Base-by-base conservation (phyloP, 2,888 invertebrate genomes). In the Xestobium rufovillosum region DNA sequence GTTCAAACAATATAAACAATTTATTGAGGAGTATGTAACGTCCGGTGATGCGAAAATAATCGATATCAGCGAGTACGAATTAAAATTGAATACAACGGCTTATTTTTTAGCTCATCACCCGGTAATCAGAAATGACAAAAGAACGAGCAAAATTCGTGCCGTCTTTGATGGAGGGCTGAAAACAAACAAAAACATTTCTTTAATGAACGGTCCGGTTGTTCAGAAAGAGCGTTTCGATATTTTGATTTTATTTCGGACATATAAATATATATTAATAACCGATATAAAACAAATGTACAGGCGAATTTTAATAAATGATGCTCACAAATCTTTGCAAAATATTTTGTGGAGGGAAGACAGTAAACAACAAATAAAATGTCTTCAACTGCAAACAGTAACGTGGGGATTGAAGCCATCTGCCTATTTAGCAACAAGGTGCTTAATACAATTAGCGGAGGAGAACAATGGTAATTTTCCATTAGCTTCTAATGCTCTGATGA, bases 81-180 rank as follows among this genome's bases (percentile, higher is more conserved):
- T 4, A 10, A 6, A 31, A 9, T 10, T 4, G 8, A 4, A 8
- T 10, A n/a, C 26, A 31, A 14, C 30, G 14, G 27, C 27, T 14
- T 43, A 43, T 29, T 45, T 41, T 32, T 27, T 42, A 31, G 45
- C 39, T 12, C 44, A 46, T 28, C 44, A 44, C 13, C 32, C 42
- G 6, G 37, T 42, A 2, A 44, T 46, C 8, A 14, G 38, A 30
- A 32, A 44, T 23, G 40, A 42, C 15, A 44, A 41, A 29, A 39
- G 17, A 26, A 41, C 39, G 2, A 46, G 44, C 8, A 38, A 40
- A 13, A 23, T 42, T 14, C 35, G 44, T 11, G 42, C 42, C 6
- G 43, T 44, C 8, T 44, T 46, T 33, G 44, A 46, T 40, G 46
- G 44, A 4, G 37, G 44, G 12, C 34, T 44, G 41, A 41, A 41